These are phyloP conservation scores for Porites australiensis DNA, from an alignment of 64 coral and sea anemone genomes.

Conservation along the genomic window DNA sequence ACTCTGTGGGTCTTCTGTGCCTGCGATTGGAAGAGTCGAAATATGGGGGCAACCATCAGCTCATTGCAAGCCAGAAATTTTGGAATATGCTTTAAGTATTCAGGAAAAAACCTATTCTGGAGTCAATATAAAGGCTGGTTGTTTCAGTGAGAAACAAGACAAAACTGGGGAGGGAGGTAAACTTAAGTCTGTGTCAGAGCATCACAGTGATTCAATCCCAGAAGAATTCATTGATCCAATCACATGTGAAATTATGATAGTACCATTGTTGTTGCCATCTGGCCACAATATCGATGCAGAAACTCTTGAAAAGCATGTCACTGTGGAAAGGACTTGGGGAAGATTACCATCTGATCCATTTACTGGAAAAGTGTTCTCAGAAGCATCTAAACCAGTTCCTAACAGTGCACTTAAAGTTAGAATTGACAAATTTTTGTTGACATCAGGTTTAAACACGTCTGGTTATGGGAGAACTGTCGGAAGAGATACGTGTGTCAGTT, in stretches of 20 bases:
- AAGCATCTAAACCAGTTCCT: conserved; percentile 76
- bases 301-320: conserved; percentile 92
- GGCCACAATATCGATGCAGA: conserved; percentile 86
- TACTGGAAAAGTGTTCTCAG: conserved; percentile 87
- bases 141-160: background rate
- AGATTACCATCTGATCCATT: conserved; percentile 91
- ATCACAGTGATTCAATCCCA: conserved; percentile 34
- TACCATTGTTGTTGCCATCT: conserved; percentile 93
- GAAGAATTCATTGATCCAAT: conserved; percentile 96
- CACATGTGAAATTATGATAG: conserved; percentile 94
- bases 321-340: conserved; percentile 84
- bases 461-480: conserved; percentile 85
- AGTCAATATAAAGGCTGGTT: background rate
- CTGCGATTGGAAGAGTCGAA: conserved; percentile 84
- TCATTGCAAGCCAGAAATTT: conserved; percentile 41
- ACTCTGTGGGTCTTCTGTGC: conserved; percentile 80
- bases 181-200: background rate
- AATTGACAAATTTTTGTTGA: conserved; percentile 91
- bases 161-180: background rate
- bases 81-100: conserved; percentile 53
- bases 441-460: conserved; percentile 59
- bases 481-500: background rate
- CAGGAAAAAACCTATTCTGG: conserved; percentile 44
- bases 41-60: conserved; percentile 84
- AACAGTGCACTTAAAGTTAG: conserved; percentile 92